Base-by-base conservation (phyloP, 2,797 vertebrate genomes). In the Rhinophrynus dorsalis region DNA sequence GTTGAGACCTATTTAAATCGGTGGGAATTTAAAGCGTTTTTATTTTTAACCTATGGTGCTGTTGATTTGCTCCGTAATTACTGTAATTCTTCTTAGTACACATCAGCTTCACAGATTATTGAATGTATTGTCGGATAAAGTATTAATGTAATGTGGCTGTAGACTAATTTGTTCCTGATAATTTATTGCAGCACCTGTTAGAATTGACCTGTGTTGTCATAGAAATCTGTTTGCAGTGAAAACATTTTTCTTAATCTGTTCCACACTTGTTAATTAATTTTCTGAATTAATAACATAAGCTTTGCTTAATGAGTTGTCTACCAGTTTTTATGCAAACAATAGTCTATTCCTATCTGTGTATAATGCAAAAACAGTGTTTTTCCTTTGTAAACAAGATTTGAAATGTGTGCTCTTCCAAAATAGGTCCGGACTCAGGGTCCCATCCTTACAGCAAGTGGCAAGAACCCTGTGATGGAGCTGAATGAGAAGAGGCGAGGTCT, bases 371-470 rank as follows among this genome's bases (percentile, higher is more conserved):
- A 6, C 12, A 33, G 3, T 48, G 9, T 26, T 13, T 37, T 20
- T 11, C 17, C 2, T 75, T 12, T 74, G 10, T n/a, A n/a, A n/a
- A n/a, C n/a, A n/a, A n/a, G n/a, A n/a, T n/a, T n/a, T n/a, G n/a
- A n/a, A n/a, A n/a, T n/a, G n/a, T n/a, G n/a, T n/a, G n/a, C n/a
- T n/a, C n/a, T n/a, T n/a, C n/a, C n/a, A n/a, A 35, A 64, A 57
- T 77, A 98, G 96, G 94, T 98, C 79, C 90, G 97, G 94, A 99
- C 97, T 95, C 97, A 98, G 94, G 97, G 97, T 84, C 97, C 97
- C 77, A 99, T 99, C 67, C 92, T 99, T 83, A 99, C 97, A 42
- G 96, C 96, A 21, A 99, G 97, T 47, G 96, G 97, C 69, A 99
- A 99, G 88, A 99, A 99, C 81, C 97, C 97, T 0, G 96, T 99